A percentile compares a stretch with the other conserved stretches of the same genome.
phyloP scores from a whole-genome alignment of 1,140 invertebrate species.

The Eubasilissa regina region DNA sequence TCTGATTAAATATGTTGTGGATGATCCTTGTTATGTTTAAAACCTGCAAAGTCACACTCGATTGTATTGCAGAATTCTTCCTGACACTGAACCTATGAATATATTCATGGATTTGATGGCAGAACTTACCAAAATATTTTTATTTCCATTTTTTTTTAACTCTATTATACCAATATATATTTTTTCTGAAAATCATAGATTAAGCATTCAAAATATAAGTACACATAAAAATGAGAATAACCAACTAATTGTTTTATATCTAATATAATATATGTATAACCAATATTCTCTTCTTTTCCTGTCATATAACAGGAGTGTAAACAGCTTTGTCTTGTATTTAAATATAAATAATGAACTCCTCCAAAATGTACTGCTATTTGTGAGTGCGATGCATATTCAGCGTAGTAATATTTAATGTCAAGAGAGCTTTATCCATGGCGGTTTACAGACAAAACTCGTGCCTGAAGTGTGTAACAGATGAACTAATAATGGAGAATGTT shows the following conservation, averaged over 20 bases:
- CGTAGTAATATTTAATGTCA: conserved; percentile 18
- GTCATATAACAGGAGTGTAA: conserved; percentile 20
- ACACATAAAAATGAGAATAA: conserved; percentile 8
- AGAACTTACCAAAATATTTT: too few relatives aligned
- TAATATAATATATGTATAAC: neutral
- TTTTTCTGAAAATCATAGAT: conserved; percentile 10
- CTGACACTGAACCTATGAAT: too few relatives aligned
- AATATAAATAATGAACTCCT: conserved; percentile 27
- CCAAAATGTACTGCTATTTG: conserved; percentile 16
- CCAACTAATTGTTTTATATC: neutral
- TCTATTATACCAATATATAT: neutral
- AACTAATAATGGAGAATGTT: neutral
- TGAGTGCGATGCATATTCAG: neutral
- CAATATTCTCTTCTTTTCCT: conserved; percentile 3
- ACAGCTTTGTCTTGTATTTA: conserved; percentile 16
- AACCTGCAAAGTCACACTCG: too few relatives aligned
- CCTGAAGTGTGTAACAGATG: conserved; percentile 35
- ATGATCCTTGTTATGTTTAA: too few relatives aligned
- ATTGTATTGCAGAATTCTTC: too few relatives aligned
- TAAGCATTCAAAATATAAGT: conserved; percentile 20
- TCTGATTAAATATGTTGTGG: too few relatives aligned
- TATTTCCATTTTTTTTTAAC: neutral
- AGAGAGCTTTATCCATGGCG: conserved; percentile 41
- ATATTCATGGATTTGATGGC: too few relatives aligned
- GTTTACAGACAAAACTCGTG: conserved; percentile 46